Evolutionary conservation across 2,888 invertebrate genomes (phyloP), one percentile per base, ranked within the genome.

Genomic region (Tinea semifulvella): DNA sequence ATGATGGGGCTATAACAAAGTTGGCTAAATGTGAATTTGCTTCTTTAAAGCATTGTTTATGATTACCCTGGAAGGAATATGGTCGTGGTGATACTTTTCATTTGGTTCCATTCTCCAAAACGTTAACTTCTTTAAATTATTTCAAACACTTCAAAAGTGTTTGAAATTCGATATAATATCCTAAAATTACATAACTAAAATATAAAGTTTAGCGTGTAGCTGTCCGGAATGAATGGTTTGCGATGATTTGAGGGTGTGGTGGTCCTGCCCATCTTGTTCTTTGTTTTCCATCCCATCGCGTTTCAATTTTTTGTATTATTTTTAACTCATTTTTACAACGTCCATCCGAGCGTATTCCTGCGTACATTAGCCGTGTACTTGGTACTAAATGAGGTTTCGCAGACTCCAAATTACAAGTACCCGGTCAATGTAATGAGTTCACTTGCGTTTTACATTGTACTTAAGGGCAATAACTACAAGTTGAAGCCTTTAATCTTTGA

Each of bases 381-480:
- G 65, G 65, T 65, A 58, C 63, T 71, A 76, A 79, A 77, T 77
- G 72, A 76, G 70, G 68, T 69, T 68, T 65, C 65, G 68, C 62
- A 67, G 72, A 57, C 40, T 65, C 76, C 67, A 79, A 80, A 80
- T 79, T 79, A 75, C 69, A 75, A 58, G 64, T 63, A 63, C 60
- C 60, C 63, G 60, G 65, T 60, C 61, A 65, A 67, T 67, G 69
- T 69, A 64, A 67, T 61, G 53, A 70, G 65, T 72, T 71, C 74
- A 75, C 75, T 76, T 75, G 75, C 71, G 20, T 47, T 70, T 75
- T 77, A 74, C 70, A 66, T 79, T 74, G 77, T 73, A 80, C 72
- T 80, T 80, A 80, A 64, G 71, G 68, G 76, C 68, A 71, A 77
- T 77, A 79, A 77, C 73, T 71, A 74, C 63, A 60, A 61, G 60